phyloP scores from a whole-genome alignment of 2,797 vertebrate genomes.

The Sarcoramphus papa region DNA sequence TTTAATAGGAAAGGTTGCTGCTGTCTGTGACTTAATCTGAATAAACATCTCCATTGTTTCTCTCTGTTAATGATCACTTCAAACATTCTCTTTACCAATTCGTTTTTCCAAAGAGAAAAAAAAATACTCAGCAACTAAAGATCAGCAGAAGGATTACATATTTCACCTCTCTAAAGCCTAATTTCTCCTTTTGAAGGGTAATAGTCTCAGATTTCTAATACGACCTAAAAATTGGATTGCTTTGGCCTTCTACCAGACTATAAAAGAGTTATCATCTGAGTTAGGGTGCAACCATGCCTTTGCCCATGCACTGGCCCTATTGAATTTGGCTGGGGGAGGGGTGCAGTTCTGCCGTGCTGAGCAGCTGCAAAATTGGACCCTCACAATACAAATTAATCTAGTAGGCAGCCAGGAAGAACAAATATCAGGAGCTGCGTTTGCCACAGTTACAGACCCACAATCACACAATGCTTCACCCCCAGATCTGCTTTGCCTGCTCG shows the following conservation, averaged over 20 bases:
- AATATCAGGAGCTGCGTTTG: slow-evolving; percentile 20
- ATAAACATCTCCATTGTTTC: neutral
- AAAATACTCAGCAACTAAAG: neutral
- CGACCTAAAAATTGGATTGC: slow-evolving; percentile 16
- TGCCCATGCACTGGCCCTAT: neutral
- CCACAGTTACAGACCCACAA: neutral
- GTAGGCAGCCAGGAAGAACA: slow-evolving; percentile 39
- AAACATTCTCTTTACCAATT: neutral
- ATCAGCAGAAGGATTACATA: neutral
- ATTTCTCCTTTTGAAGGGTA: slow-evolving; percentile 36
- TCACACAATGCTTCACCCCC: neutral
- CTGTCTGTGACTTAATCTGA: neutral
- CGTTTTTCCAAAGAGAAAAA: neutral
- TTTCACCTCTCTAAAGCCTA: neutral
- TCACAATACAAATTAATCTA: slow-evolving; percentile 44
- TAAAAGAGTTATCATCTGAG: slow-evolving; percentile 32
- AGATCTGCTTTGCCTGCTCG: neutral
- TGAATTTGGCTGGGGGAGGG: slow-evolving; percentile 23
- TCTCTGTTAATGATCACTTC: neutral
- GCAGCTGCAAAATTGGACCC: slow-evolving; percentile 43
- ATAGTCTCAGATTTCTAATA: slow-evolving; percentile 27
- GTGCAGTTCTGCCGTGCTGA: slow-evolving; percentile 8
- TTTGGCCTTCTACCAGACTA: slow-evolving; percentile 26
- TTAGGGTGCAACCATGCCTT: neutral
- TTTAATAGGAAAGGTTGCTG: neutral